Conservation (phyloP, 2,113 vertebrate species). For the Sinocyclocheilus rhinocerous region DNA sequence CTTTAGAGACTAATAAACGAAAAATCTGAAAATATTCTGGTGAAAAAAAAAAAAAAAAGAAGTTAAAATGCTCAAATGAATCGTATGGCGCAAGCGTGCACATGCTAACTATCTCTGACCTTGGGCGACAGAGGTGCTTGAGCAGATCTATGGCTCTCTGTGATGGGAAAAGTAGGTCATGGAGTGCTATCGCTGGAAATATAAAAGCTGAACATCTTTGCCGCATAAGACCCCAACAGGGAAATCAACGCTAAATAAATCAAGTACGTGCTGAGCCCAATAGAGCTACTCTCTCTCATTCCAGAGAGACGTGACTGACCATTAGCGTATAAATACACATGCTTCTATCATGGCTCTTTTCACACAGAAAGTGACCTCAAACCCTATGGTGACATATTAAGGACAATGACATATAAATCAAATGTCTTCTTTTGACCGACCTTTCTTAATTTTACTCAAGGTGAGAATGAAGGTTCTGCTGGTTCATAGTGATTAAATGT, state of each 20-base stretch:
- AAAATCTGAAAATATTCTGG: background rate
- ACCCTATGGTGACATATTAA: slow-evolving; percentile 5
- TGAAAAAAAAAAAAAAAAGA: background rate
- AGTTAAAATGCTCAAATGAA: background rate
- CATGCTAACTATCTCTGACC: slow-evolving; percentile 30
- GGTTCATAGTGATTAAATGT: background rate
- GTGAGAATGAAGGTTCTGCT: background rate
- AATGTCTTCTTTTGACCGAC: slow-evolving; percentile 3
- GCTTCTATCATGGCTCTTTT: slow-evolving; percentile 6
- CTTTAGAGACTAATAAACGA: background rate
- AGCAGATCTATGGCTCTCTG: slow-evolving; percentile 7
- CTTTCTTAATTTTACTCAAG: background rate
- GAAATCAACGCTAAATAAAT: slow-evolving; percentile 82
- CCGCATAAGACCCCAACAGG: slow-evolving; percentile 71
- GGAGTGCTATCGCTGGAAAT: slow-evolving; percentile 15
- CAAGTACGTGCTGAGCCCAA: slow-evolving; percentile 74
- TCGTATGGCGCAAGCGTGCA: background rate
- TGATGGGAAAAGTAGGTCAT: slow-evolving; percentile 44
- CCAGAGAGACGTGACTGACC: slow-evolving; percentile 64
- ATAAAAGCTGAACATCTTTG: slow-evolving; percentile 72
- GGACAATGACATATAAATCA: background rate
- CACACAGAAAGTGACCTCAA: background rate
- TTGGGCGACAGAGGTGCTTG: slow-evolving; percentile 37
- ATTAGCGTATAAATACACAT: slow-evolving; percentile 44
- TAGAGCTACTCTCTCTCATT: slow-evolving; percentile 69